Base-by-base conservation (phyloP, 1,140 invertebrate genomes). In the Drepana arcuata region DNA sequence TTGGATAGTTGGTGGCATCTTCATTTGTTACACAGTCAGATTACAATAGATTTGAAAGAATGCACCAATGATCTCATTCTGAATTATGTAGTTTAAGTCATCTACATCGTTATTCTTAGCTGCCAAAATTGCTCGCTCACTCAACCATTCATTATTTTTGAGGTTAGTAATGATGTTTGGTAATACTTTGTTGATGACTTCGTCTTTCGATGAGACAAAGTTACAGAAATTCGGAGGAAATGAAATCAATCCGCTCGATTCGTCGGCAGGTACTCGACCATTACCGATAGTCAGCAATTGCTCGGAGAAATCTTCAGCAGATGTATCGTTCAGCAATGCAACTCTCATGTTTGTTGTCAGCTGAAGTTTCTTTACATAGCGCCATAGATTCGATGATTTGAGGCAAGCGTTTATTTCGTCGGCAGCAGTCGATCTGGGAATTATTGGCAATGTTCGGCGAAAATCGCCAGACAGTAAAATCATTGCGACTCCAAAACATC, bases 261-360 rank as follows among this genome's bases (percentile, higher is more conserved):
- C 14, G 36, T 53, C 36, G 38, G 49, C 41, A 50, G 51, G 29
- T 40, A 82, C 25, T 56, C 68, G 69, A n/a, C 69, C 64, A 70
- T 82, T 73, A 34, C 69, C 71, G 63, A 81, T 66, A 32, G 41
- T 28, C 21, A 54, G 30, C 23, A 54, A 34, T 54, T 54, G 41
- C 36, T 56, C 48, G 37, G 53, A 51, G 36, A 56, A 51, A 33
- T 44, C 39, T 26, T 35, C 15, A 35, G 36, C 64, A 51, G 48
- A 56, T 67, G 39, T 15, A 31, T 80, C 66, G 32, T 68, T 50
- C 49, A 68, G 65, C 45, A 78, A 60, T 33, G 55, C 29, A 12
- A 83, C 70, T 44, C 73, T 53, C 47, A 61, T 71, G 70, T 79
- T 80, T 13, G 31, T 74, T 14, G 16, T 77, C 51, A 82, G 67